Conservation (phyloP, 2,888 invertebrate species). For the Zootermopsis nevadensis region DNA sequence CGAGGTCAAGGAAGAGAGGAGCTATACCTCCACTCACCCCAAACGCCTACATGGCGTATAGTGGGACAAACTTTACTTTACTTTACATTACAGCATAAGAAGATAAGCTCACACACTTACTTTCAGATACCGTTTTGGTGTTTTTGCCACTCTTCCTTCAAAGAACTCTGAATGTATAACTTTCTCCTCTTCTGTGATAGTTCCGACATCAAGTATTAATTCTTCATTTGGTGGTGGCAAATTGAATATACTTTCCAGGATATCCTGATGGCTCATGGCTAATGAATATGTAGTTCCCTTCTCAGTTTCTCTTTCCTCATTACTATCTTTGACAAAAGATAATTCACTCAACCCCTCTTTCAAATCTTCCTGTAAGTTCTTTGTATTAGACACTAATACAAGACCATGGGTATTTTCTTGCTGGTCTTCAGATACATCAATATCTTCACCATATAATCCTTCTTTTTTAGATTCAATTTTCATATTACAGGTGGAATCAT, state of each 20-base stretch:
- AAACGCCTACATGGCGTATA: no score
- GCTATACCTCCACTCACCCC: no score
- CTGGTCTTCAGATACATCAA: not conserved
- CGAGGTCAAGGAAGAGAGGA: no score
- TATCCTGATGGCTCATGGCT: slow-evolving; percentile 42
- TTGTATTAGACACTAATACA: not conserved
- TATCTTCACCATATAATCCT: not conserved
- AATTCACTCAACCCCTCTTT: not conserved
- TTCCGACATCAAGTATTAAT: slow-evolving; percentile 60
- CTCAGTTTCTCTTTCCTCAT: not conserved
- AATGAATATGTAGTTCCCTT: not conserved
- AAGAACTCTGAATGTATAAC: slow-evolving; percentile 69
- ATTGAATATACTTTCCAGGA: slow-evolving; percentile 56
- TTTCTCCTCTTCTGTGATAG: slow-evolving; percentile 68
- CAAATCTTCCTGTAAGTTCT: not conserved
- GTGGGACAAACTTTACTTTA: no score
- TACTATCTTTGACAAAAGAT: not conserved
- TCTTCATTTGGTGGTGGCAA: slow-evolving; percentile 66
- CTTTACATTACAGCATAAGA: no score
- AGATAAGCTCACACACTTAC: slow-evolving; percentile 55
- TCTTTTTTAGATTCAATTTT: not conserved
- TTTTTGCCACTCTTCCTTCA: slow-evolving; percentile 67
- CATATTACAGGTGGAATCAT: not conserved
- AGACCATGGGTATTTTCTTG: not conserved
- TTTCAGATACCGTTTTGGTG: slow-evolving; percentile 68